Conservation (phyloP, 2,888 invertebrate genomes). For the Mythimna impura region DNA sequence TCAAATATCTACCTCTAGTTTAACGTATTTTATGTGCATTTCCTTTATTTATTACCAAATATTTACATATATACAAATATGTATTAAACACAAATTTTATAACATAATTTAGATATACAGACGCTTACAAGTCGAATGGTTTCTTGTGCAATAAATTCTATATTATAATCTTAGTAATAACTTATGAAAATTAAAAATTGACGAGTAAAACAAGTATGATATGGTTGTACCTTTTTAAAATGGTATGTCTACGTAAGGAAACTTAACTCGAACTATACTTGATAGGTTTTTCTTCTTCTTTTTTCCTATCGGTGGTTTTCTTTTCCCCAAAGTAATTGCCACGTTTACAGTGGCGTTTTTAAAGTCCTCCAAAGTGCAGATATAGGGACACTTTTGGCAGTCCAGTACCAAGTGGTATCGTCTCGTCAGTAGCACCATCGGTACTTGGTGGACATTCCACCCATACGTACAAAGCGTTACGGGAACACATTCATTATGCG, state of each 20-base stretch:
- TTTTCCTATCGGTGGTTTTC: too few species aligned
- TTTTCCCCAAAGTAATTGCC: too few species aligned
- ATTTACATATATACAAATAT: constrained; percentile 45
- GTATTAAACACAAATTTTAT: constrained; percentile 37
- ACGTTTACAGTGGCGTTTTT: too few species aligned
- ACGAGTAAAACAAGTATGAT: constrained; percentile 9
- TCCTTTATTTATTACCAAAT: constrained; percentile 50
- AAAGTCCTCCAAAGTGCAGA: too few species aligned
- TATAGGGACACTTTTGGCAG: too few species aligned
- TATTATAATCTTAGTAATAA: constrained; percentile 32
- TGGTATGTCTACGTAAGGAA: constrained; percentile 31
- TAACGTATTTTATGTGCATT: constrained; percentile 28
- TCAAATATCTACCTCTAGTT: constrained; percentile 13
- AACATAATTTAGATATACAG: constrained; percentile 23
- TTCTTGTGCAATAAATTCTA: constrained; percentile 41
- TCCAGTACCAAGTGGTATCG: too few species aligned
- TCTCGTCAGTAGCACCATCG: too few species aligned
- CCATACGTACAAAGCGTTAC: too few species aligned
- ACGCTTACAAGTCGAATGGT: not conserved
- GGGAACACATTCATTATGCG: too few species aligned
- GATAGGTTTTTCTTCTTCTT: too few species aligned
- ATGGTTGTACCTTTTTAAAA: constrained; percentile 6
- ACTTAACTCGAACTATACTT: not conserved
- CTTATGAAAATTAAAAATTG: constrained; percentile 29
- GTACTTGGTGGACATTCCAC: too few species aligned